phyloP scores from a whole-genome alignment of 2,113 vertebrate species.

The Hiodon alosoides region DNA sequence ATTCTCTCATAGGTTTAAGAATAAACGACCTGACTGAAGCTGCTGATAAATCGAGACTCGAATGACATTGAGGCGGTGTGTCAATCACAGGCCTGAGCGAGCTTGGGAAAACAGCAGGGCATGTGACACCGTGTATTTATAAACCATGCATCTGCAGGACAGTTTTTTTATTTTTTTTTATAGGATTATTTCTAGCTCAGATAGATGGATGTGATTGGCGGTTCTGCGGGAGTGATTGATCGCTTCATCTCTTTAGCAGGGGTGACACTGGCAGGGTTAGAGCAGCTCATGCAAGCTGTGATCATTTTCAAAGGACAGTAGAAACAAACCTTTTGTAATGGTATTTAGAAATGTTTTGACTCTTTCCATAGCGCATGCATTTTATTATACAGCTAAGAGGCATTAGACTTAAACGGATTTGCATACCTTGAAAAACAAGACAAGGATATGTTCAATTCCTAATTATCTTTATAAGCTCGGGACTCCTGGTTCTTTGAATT shows the following conservation, averaged over 20 bases:
- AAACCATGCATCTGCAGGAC: constrained; percentile 29
- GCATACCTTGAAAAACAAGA: no score
- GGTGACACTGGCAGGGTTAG: constrained; percentile 7
- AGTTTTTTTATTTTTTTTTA: constrained; percentile 13
- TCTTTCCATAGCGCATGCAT: no score
- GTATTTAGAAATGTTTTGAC: no score
- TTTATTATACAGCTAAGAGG: no score
- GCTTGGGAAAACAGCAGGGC: constrained; percentile 7
- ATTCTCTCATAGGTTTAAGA: neutral
- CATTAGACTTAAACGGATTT: no score
- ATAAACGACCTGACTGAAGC: neutral
- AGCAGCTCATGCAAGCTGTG: neutral
- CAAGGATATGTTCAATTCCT: neutral
- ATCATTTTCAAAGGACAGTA: neutral
- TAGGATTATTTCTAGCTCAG: constrained; percentile 37
- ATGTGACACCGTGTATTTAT: constrained; percentile 37
- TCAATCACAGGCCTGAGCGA: neutral
- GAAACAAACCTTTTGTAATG: neutral
- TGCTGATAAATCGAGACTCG: neutral
- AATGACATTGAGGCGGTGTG: neutral
- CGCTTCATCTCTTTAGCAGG: constrained; percentile 19
- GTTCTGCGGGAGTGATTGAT: constrained; percentile 10
- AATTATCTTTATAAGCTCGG: neutral
- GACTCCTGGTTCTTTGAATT: neutral
- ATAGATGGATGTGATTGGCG: constrained; percentile 13